Conservation (phyloP, 2,113 vertebrate species). For the Nothobranchius furzeri region DNA sequence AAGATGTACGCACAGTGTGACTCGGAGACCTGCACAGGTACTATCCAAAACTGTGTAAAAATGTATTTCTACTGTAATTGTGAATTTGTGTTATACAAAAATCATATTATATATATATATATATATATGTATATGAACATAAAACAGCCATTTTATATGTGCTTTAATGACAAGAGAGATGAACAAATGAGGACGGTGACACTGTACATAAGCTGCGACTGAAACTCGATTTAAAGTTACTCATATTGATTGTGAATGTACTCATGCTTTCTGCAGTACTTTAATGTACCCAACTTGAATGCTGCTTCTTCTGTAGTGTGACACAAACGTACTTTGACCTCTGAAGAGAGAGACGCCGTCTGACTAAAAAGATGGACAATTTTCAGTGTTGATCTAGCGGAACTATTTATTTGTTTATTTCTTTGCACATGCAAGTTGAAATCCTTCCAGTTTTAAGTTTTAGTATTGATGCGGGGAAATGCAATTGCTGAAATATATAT, state of each 20-base stretch:
- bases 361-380: slow-evolving; percentile 79
- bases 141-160: slow-evolving; percentile 96
- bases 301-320: slow-evolving; percentile 94
- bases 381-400: slow-evolving; percentile 83
- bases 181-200: slow-evolving; percentile 76
- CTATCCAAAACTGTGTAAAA: slow-evolving; percentile 88
- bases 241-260: slow-evolving; percentile 98
- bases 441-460: slow-evolving; percentile 85
- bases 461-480: slow-evolving; percentile 83
- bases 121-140: slow-evolving; percentile 86
- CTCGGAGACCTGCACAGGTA: slow-evolving; percentile 86
- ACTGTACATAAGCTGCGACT: slow-evolving; percentile 96
- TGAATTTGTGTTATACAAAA: slow-evolving; percentile 94
- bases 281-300: slow-evolving; percentile 89
- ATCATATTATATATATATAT: slow-evolving; percentile 92
- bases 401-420: slow-evolving; percentile 80
- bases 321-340: slow-evolving; percentile 86
- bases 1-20: slow-evolving; percentile 74
- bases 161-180: slow-evolving; percentile 84
- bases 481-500: slow-evolving; percentile 81
- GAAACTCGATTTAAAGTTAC: slow-evolving; percentile 87
- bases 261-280: slow-evolving; percentile 93
- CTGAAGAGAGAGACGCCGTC: slow-evolving; percentile 79
- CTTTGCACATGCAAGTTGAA: slow-evolving; percentile 91
- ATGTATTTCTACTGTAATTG: slow-evolving; percentile 98